Percentiles rank a stretch among this genome's conserved stretches.
Conservation (phyloP, 2,888 invertebrate species). For the Acrobasis suavella region DNA sequence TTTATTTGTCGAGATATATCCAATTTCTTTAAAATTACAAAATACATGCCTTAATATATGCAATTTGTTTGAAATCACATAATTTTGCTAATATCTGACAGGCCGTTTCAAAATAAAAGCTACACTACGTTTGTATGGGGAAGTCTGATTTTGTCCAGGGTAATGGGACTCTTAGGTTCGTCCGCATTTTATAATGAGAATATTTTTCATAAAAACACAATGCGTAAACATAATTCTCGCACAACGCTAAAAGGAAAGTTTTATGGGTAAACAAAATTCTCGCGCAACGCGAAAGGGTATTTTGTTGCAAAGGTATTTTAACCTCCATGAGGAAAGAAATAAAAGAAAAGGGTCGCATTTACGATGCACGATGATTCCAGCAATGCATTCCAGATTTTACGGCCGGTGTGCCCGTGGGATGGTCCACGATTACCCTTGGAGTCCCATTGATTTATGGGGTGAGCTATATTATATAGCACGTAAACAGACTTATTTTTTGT, state of each 20-base stretch:
- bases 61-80: no score
- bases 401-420: slow-evolving; percentile 4
- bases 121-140: no score
- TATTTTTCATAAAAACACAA: no score
- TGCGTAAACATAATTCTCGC: no score
- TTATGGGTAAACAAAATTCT: neutral
- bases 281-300: neutral
- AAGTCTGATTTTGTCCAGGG: no score
- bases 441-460: neutral
- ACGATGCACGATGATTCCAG: slow-evolving; percentile 2
- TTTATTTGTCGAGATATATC: no score
- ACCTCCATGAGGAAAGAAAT: neutral
- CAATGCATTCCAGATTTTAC: slow-evolving; percentile 8
- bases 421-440: neutral
- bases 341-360: slow-evolving; percentile 10
- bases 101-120: no score
- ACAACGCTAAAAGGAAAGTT: neutral
- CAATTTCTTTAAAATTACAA: no score
- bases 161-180: no score
- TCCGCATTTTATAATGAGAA: no score
- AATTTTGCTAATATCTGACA: no score
- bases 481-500: neutral
- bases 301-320: neutral
- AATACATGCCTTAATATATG: no score
- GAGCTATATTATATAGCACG: neutral